phyloP scores from a whole-genome alignment of 2,797 vertebrate genomes.

The Sternotherus odoratus region DNA sequence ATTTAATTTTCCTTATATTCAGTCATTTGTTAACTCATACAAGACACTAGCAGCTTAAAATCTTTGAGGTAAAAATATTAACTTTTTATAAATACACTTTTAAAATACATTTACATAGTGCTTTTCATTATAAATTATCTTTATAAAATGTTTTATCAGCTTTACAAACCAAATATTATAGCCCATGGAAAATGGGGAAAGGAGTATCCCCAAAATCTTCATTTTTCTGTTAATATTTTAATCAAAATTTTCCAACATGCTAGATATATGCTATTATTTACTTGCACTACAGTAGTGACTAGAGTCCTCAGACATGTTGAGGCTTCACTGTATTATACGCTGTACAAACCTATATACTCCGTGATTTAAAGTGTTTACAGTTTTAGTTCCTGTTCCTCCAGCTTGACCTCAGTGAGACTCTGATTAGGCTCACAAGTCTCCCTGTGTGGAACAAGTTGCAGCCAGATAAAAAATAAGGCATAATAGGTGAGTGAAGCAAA shows the following conservation, averaged over 20 bases:
- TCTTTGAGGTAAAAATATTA: not conserved
- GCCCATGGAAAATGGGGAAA: rapidly evolving
- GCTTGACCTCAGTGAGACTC: not conserved
- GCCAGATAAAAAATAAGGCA: not conserved
- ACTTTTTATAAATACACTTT: not conserved
- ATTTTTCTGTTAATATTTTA: not conserved
- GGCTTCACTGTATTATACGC: not conserved
- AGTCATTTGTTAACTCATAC: not conserved
- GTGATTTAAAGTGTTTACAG: not conserved
- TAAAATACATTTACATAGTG: not conserved
- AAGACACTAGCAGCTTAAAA: not conserved
- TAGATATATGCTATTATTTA: rapidly evolving
- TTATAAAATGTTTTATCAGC: not conserved
- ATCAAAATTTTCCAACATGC: not conserved
- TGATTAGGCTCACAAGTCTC: not conserved
- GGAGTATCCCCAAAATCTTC: not conserved
- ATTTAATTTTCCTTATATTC: not conserved
- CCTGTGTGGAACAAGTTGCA: not conserved
- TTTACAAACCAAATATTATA: not conserved
- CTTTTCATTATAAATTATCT: not conserved
- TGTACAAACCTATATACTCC: not conserved
- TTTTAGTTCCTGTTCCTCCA: not conserved
- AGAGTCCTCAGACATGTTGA: not conserved
- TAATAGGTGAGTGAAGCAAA: not conserved
- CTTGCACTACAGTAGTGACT: not conserved